Percentiles rank a stretch among this genome's conserved stretches.
These are phyloP conservation scores for Rhogogaster chlorosoma DNA, from an alignment of 2,888 invertebrate genomes.

Conservation along the genomic window DNA sequence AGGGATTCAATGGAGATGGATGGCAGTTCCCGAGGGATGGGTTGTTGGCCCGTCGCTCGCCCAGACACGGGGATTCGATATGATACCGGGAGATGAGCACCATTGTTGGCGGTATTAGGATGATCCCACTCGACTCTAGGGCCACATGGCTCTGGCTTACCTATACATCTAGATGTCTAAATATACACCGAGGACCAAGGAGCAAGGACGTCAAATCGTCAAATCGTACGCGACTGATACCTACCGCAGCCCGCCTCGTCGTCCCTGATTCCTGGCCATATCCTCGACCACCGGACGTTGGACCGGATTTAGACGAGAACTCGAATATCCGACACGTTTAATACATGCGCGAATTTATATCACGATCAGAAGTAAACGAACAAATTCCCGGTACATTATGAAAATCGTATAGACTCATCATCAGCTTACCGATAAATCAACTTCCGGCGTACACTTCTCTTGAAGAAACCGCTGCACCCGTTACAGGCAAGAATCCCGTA, in stretches of 20 bases:
- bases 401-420: background rate
- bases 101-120: conserved; percentile 73
- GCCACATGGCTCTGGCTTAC: conserved; percentile 71
- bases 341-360: background rate
- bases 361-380: background rate
- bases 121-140: conserved; percentile 74
- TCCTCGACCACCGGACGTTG: conserved; percentile 9
- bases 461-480: conserved; percentile 99
- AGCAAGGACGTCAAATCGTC: conserved; percentile 16
- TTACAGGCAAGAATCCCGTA: conserved; percentile 99
- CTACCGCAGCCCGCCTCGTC: conserved; percentile 1
- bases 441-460: conserved; percentile 96
- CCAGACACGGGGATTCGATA: conserved; percentile 41
- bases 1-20: conserved; percentile 77
- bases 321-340: background rate
- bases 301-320: background rate
- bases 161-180: background rate
- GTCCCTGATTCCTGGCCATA: conserved; percentile 35
- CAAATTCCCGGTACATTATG: background rate
- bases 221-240: conserved; percentile 25
- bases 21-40: conserved; percentile 72
- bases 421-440: conserved; percentile 93
- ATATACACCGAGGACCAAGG: conserved; percentile 37
- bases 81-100: conserved; percentile 57
- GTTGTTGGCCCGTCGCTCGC: conserved; percentile 42